phyloP scores from a whole-genome alignment of 1,140 invertebrate species.

The Rhyzopertha dominica region DNA sequence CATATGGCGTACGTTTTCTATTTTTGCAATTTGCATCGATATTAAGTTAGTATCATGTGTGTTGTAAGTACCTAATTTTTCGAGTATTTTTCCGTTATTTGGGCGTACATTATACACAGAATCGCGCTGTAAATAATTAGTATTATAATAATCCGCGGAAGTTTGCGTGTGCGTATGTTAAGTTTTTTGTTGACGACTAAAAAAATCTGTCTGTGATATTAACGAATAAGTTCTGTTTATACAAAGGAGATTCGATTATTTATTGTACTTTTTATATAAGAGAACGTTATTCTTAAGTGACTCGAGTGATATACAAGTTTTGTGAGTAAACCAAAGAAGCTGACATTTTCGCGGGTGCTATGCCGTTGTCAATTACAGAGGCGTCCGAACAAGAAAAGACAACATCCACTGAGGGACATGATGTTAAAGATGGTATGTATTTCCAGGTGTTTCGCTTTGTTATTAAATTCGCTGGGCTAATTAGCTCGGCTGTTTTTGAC shows the following conservation, averaged over 20 bases:
- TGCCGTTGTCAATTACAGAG: slow-evolving; percentile 25
- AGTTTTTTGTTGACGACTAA: slow-evolving; percentile 37
- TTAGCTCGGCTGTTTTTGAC: no score
- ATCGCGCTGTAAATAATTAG: slow-evolving; percentile 24
- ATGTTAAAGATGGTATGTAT: neutral
- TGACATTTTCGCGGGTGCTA: slow-evolving; percentile 19
- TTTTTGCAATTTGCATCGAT: slow-evolving; percentile 30
- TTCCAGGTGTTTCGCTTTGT: no score
- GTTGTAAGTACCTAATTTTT: slow-evolving; percentile 23
- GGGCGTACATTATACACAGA: slow-evolving; percentile 23
- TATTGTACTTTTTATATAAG: slow-evolving; percentile 27
- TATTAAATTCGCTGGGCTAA: no score
- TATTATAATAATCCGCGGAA: slow-evolving; percentile 28
- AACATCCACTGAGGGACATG: slow-evolving; percentile 24
- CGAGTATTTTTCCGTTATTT: slow-evolving; percentile 13
- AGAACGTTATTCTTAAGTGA: slow-evolving; percentile 1
- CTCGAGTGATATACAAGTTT: neutral
- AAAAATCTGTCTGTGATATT: slow-evolving; percentile 41
- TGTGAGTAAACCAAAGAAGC: neutral
- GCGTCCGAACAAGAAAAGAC: slow-evolving; percentile 28
- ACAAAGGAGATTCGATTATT: slow-evolving; percentile 37
- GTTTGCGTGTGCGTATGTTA: slow-evolving; percentile 35
- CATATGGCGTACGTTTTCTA: slow-evolving; percentile 42
- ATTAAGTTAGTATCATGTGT: slow-evolving; percentile 20
- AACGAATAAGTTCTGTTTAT: slow-evolving; percentile 37